Conservation (phyloP, 2,797 vertebrate genomes). For the Myotis planiceps region DNA sequence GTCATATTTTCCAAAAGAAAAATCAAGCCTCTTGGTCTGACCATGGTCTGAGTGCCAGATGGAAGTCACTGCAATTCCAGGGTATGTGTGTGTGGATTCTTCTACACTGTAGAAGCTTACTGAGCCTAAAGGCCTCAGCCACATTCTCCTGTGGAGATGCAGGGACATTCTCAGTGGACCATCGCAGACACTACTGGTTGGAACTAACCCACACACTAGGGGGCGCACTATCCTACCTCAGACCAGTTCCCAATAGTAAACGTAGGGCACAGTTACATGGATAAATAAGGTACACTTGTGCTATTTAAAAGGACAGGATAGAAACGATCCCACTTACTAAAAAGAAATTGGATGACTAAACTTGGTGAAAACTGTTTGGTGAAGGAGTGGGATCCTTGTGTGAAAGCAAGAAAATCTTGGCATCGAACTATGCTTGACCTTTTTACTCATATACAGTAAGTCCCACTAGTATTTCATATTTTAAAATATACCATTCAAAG, state of each 20-base stretch:
- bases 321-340: neutral
- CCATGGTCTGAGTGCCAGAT: neutral
- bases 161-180: neutral
- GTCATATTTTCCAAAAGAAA: neutral
- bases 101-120: neutral
- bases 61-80: neutral
- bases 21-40: neutral
- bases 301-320: neutral
- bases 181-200: neutral
- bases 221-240: neutral
- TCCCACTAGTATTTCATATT: neutral
- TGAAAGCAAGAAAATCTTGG: neutral
- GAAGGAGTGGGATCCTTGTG: neutral
- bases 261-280: too few relatives aligned
- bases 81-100: neutral
- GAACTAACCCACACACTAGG: neutral
- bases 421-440: neutral
- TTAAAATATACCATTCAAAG: neutral
- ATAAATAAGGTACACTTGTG: neutral
- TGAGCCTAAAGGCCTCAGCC: neutral
- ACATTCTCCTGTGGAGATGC: neutral
- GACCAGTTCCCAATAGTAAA: neutral
- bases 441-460: neutral
- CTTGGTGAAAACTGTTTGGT: neutral
- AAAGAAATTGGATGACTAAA: slow-evolving; percentile 10